A percentile compares a stretch with the other conserved stretches of the same genome.
Conservation (phyloP, 2,888 invertebrate genomes). For the Conistra vaccinii region DNA sequence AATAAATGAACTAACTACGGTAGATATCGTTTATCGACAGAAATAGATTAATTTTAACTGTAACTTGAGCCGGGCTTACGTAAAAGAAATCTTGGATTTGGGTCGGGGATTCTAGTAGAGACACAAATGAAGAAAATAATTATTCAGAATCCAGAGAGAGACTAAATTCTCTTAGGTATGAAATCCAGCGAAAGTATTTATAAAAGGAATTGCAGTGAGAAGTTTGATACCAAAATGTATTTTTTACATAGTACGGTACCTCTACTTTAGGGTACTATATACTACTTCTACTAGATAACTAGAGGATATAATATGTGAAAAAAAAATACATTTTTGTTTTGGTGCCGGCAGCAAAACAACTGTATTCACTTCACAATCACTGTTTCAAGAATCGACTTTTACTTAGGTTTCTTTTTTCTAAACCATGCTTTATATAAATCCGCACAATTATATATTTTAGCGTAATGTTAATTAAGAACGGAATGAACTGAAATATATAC, state of each 20-base stretch:
- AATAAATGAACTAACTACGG: conserved; percentile 39
- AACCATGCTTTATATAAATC: conserved; percentile 5
- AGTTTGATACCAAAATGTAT: background rate
- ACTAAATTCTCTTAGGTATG: background rate
- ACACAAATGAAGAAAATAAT: background rate
- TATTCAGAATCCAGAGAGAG: background rate
- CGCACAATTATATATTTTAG: background rate
- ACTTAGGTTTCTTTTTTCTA: background rate
- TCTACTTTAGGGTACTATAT: too few species aligned
- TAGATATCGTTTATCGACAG: conserved; percentile 47
- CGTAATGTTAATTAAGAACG: conserved; percentile 36
- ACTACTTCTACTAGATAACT: too few species aligned
- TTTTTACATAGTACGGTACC: background rate
- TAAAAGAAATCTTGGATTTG: conserved; percentile 28
- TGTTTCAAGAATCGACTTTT: background rate
- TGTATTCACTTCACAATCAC: background rate
- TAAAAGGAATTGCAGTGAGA: background rate
- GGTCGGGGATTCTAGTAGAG: background rate
- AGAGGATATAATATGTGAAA: too few species aligned
- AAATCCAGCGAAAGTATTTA: background rate
- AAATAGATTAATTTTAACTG: conserved; percentile 58
- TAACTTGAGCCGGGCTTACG: conserved; percentile 39
- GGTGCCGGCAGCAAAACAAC: background rate
- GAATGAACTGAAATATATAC: conserved; percentile 32
- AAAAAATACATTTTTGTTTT: too few species aligned